phyloP scores from a whole-genome alignment of 2,888 invertebrate genomes.

The Andrena fulva region DNA sequence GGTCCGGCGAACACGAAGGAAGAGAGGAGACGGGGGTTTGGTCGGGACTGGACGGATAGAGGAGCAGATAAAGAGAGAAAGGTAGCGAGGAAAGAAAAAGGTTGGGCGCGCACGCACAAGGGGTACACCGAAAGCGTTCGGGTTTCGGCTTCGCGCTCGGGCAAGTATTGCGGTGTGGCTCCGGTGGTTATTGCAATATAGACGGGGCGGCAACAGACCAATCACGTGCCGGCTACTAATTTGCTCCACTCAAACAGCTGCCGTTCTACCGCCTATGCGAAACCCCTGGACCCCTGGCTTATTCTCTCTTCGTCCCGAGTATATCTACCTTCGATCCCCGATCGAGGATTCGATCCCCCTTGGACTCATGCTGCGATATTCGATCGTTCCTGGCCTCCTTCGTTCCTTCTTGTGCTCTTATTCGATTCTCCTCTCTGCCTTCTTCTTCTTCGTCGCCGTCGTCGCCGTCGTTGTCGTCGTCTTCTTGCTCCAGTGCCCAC shows the following conservation, averaged over 20 bases:
- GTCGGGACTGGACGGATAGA: conserved; percentile 22
- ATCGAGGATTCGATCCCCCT: conserved; percentile 76
- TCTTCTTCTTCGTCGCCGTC: conserved; percentile 56
- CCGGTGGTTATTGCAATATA: conserved; percentile 80
- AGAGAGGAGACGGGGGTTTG: conserved; percentile 18
- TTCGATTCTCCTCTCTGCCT: conserved; percentile 64
- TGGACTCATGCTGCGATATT: conserved; percentile 80
- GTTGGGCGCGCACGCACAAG: conserved; percentile 49
- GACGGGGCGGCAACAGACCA: conserved; percentile 84
- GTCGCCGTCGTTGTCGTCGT: conserved; percentile 64
- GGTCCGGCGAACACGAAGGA: conserved; percentile 44
- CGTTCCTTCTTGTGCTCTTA: conserved; percentile 69
- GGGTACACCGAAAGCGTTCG: conserved; percentile 45
- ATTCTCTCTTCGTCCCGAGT: conserved; percentile 57
- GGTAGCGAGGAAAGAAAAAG: conserved; percentile 17
- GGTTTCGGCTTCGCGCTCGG: conserved; percentile 49
- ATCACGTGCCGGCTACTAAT: conserved; percentile 85
- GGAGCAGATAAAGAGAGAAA: conserved; percentile 23
- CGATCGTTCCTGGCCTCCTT: conserved; percentile 75
- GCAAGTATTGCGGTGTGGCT: conserved; percentile 70
- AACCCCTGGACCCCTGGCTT: conserved; percentile 75
- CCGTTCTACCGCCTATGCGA: conserved; percentile 83
- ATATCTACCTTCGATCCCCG: conserved; percentile 76
- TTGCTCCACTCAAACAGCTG: conserved; percentile 84
- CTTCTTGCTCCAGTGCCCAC: conserved; percentile 66